A percentile compares a stretch with the other conserved stretches of the same genome.
Conservation (phyloP, 2,888 invertebrate species). For the Athrips mouffetella region DNA sequence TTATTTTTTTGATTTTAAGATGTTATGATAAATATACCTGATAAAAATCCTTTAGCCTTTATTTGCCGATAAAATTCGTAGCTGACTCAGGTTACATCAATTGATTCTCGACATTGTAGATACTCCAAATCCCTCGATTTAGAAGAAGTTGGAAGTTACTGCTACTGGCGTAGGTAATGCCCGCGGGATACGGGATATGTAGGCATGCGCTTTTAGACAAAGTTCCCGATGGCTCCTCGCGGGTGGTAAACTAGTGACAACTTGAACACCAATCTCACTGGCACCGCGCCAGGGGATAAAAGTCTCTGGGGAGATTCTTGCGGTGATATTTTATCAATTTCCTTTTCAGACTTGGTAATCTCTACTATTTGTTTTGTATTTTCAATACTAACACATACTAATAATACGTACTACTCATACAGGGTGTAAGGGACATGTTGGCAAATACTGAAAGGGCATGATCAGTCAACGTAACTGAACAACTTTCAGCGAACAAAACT, state of each 20-base stretch:
- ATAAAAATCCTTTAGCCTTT: too few species aligned
- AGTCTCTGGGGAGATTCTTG: slow-evolving; percentile 10
- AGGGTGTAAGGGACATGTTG: too few species aligned
- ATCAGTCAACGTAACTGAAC: too few species aligned
- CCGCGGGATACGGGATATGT: neutral
- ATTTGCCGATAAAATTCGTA: too few species aligned
- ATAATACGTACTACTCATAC: too few species aligned
- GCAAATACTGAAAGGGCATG: too few species aligned
- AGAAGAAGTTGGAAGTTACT: neutral
- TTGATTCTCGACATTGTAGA: neutral
- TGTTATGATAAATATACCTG: too few species aligned
- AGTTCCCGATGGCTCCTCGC: slow-evolving; percentile 5
- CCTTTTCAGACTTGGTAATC: too few species aligned
- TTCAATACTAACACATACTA: neutral
- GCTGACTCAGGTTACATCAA: too few species aligned
- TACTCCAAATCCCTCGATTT: neutral
- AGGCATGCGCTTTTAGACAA: neutral
- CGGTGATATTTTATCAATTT: slow-evolving; percentile 1
- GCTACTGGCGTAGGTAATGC: neutral
- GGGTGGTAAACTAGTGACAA: slow-evolving; percentile 15
- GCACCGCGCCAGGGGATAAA: slow-evolving; percentile 19
- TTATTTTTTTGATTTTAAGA: too few species aligned
- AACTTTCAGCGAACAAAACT: too few species aligned
- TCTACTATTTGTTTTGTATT: neutral
- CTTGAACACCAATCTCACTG: slow-evolving; percentile 19